Conservation (phyloP, 2,113 vertebrate genomes). For the Picathartes gymnocephalus region DNA sequence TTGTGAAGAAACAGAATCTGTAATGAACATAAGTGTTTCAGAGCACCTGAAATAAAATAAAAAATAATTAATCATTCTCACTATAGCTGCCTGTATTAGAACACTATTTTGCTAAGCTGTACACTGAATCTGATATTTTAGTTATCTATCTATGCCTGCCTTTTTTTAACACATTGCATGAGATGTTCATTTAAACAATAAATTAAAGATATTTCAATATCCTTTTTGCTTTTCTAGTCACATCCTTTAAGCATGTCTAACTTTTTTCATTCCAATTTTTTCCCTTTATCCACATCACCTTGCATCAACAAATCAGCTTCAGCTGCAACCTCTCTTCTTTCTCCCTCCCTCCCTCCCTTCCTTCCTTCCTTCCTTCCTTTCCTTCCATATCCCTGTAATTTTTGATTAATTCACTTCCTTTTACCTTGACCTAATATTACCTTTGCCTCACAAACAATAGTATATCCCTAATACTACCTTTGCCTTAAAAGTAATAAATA, state of each 20-base stretch:
- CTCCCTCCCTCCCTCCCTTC: not conserved
- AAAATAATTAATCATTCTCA: not conserved
- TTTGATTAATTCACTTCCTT: not conserved
- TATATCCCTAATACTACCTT: not conserved
- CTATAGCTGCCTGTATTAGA: not conserved
- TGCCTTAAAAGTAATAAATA: not conserved
- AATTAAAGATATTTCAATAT: not conserved
- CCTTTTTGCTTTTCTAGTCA: not conserved
- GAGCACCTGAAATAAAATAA: slow-evolving; percentile 57
- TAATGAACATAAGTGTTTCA: slow-evolving; percentile 66
- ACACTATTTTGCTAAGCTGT: not conserved
- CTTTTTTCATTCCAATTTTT: not conserved
- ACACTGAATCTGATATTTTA: not conserved
- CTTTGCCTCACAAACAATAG: not conserved
- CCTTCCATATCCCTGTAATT: not conserved
- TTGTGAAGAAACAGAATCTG: slow-evolving; percentile 74
- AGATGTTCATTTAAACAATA: not conserved
- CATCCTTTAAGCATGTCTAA: not conserved
- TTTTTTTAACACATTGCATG: not conserved
- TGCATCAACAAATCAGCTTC: not conserved
- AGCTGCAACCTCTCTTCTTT: not conserved
- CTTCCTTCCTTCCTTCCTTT: not conserved
- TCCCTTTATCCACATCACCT: not conserved
- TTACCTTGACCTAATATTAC: not conserved
- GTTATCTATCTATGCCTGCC: not conserved